phyloP scores from a whole-genome alignment of 2,113 vertebrate species.

The Riparia riparia region DNA sequence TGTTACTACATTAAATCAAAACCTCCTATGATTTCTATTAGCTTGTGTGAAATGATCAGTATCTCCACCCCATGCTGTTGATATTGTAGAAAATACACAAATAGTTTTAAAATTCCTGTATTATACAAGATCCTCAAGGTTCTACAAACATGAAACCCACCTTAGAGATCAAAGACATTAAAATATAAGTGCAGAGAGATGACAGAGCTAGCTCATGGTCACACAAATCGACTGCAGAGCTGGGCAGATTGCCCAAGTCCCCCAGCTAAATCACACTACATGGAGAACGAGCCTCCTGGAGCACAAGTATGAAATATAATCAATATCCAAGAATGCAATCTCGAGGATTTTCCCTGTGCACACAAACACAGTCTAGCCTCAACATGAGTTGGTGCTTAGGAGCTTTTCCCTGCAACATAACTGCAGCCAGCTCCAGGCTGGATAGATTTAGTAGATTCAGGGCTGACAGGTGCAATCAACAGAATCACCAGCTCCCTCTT shows the following conservation, averaged over 20 bases:
- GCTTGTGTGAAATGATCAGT: neutral
- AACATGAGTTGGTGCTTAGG: neutral
- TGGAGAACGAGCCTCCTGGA: neutral
- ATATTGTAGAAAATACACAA: neutral
- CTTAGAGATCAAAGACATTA: neutral
- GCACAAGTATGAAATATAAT: neutral
- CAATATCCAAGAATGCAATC: neutral
- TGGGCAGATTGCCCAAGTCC: neutral
- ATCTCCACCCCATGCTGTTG: neutral
- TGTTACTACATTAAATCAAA: neutral
- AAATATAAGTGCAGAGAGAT: neutral
- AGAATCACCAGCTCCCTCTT: neutral
- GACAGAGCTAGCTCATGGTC: neutral
- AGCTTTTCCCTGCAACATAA: neutral
- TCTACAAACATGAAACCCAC: neutral
- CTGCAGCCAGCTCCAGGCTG: neutral
- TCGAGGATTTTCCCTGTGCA: neutral
- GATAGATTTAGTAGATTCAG: neutral
- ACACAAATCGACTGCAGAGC: conserved; percentile 3
- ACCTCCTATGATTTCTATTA: neutral
- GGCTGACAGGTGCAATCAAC: conserved; percentile 1
- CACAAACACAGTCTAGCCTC: neutral
- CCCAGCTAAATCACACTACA: neutral
- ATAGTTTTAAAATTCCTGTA: neutral
- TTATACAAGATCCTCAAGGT: neutral